A percentile compares a stretch with the other conserved stretches of the same genome.
phyloP scores from a whole-genome alignment of 2,888 invertebrate species.

The Lepidochrysops patricia region DNA sequence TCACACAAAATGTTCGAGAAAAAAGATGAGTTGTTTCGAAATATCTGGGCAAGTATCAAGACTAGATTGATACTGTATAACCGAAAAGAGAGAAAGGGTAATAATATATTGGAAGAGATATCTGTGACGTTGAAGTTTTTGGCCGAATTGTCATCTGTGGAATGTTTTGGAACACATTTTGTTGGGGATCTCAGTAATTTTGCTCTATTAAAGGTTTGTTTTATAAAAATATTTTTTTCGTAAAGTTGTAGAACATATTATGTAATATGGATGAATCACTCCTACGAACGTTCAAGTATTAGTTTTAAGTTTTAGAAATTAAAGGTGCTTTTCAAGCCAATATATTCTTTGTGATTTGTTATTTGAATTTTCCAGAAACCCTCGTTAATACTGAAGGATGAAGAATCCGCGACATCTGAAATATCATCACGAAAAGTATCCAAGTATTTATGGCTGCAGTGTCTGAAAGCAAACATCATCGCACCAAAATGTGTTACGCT shows the following conservation, averaged over 20 bases:
- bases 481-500: constrained; percentile 54
- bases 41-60: constrained; percentile 50
- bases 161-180: constrained; percentile 42
- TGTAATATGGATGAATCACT: no score
- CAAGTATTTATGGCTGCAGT: constrained; percentile 47
- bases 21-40: constrained; percentile 43
- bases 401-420: constrained; percentile 30
- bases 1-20: constrained; percentile 44
- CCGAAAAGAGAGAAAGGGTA: constrained; percentile 13
- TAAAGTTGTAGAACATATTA: no score
- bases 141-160: constrained; percentile 48
- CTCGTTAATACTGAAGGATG: constrained; percentile 35
- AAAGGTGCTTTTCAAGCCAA: no score
- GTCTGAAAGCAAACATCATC: constrained; percentile 51
- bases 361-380: constrained; percentile 44
- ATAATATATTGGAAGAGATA: constrained; percentile 44
- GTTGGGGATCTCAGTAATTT: constrained; percentile 43
- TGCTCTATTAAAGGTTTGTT: constrained; percentile 45
- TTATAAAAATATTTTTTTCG: no score
- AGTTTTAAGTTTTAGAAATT: no score
- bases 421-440: constrained; percentile 42
- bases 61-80: constrained; percentile 34
- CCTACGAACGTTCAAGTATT: no score
- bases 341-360: not conserved
- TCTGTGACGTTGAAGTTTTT: constrained; percentile 45